A percentile compares a stretch with the other conserved stretches of the same genome.
Evolutionary conservation across 1,140 invertebrate species (phyloP).

Genomic region (Orchestia grillus): DNA sequence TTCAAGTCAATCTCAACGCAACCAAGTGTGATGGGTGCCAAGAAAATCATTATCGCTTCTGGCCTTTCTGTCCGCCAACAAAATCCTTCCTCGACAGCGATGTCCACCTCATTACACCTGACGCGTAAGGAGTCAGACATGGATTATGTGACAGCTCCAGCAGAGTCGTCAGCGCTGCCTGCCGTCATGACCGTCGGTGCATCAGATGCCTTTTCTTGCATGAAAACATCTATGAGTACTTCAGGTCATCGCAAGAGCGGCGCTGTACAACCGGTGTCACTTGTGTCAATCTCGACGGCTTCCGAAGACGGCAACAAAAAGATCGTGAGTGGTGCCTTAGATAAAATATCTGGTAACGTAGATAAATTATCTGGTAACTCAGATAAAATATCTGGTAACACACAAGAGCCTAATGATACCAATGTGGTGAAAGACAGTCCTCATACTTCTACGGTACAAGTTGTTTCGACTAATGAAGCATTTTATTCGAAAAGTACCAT

Average conservation of each 20-base stretch:
- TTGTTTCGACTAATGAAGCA: slow-evolving; percentile 20
- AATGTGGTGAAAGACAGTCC: not conserved
- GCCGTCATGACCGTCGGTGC: slow-evolving; percentile 16
- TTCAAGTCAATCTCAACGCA: not conserved
- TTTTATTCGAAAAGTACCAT: not conserved
- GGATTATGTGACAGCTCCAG: not conserved
- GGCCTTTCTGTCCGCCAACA: not conserved
- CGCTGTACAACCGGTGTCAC: not conserved
- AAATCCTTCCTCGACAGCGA: not conserved
- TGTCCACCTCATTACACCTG: not conserved
- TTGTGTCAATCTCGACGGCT: not conserved
- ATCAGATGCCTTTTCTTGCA: slow-evolving; percentile 1
- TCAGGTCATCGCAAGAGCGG: not conserved
- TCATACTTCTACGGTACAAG: not conserved
- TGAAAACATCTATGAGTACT: not conserved
- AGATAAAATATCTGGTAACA: not conserved
- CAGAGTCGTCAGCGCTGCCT: not conserved
- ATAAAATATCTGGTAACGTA: not conserved
- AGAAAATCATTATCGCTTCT: slow-evolving; percentile 18
- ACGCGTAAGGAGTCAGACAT: not conserved
- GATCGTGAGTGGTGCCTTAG: not conserved
- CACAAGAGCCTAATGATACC: not conserved
- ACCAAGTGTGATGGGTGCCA: not conserved
- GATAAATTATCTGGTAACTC: too few relatives aligned
- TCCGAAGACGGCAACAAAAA: not conserved